Base-by-base conservation (phyloP, 2,113 vertebrate genomes). In the Urocitellus parryii region DNA sequence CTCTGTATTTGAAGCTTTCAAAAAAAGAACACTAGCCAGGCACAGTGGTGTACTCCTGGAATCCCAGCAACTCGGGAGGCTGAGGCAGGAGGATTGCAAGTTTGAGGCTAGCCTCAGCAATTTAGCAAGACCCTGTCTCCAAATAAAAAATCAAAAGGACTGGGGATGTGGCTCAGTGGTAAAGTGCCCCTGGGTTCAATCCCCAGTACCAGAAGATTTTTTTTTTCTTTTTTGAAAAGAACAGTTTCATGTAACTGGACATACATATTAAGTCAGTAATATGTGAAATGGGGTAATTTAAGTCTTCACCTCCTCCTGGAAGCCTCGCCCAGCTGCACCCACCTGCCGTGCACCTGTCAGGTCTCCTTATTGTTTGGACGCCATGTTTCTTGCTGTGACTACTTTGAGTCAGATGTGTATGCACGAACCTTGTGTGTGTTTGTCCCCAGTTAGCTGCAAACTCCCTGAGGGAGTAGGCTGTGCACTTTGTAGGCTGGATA, bases 231-330 rank as follows among this genome's bases (percentile, higher is more conserved):
- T 45, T 45, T 45, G 45, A 45, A 56, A 63, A 67, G 65, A 92
- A 70, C 13, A 39, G 34, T 65, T 70, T 45, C 16, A 10, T 32
- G 67, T 39, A 24, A 45, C 58, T 29, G 29, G 63, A 24, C 39
- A 72, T 81, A 45, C 72, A 22, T 53, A 65, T 34, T 29, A 51
- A 92, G 84, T 51, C 56, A 65, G 1, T n/a, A 6, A 14, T 22
- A 42, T 27, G 39, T 65, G 42, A 90, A 16, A 65, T 56, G 37
- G 67, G 32, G 67, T 56, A 16, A 80, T 5, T 83, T 83, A 67
- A 24, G 22, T 51, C 63, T 81, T 89, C 3, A 16, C n/a, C 63
- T 88, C 53, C 45, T 96, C 39, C n/a, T 25, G 67, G 91, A 92
- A 97, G 91, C 34, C 91, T 72, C 87, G 48, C 7, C 0, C 29